Evolutionary conservation across 2,113 vertebrate genomes (phyloP).

Genomic region (Scolopax mira): DNA sequence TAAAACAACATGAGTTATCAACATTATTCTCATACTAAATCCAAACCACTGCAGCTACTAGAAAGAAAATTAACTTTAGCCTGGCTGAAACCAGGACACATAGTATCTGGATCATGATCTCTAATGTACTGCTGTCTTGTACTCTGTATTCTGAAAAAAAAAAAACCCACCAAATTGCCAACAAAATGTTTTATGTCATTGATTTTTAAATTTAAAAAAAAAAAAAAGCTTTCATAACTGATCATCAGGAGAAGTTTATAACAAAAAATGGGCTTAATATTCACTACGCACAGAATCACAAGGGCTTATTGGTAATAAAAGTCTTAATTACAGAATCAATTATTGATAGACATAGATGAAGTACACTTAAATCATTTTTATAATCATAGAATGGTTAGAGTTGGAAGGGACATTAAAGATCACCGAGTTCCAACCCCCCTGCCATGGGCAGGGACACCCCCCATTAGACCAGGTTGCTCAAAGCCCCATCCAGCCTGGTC

Average conservation of each 20-base stretch:
- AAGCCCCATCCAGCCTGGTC: too few relatives aligned
- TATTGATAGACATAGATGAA: constrained; percentile 40
- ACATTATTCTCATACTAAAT: not conserved
- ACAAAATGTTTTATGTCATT: not conserved
- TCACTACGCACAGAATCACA: not conserved
- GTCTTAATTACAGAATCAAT: constrained; percentile 43
- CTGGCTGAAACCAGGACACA: not conserved
- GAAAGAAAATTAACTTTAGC: not conserved
- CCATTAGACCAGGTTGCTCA: too few relatives aligned
- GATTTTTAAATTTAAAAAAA: constrained; percentile 15
- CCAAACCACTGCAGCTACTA: not conserved
- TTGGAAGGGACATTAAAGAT: too few relatives aligned
- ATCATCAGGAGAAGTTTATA: not conserved
- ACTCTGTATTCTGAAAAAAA: not conserved
- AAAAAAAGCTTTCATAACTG: not conserved
- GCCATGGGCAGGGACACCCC: constrained; percentile 39
- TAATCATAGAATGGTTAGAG: not conserved
- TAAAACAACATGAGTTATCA: not conserved
- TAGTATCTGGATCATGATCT: not conserved
- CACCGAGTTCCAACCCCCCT: too few relatives aligned
- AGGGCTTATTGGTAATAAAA: constrained; percentile 31
- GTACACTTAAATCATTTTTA: constrained; percentile 8
- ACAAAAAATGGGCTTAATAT: constrained; percentile 1
- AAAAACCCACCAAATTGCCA: not conserved
- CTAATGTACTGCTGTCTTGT: not conserved